These are phyloP conservation scores for Todiramphus saurophagus DNA, from an alignment of 2,113 vertebrate genomes.

Conservation along the genomic window DNA sequence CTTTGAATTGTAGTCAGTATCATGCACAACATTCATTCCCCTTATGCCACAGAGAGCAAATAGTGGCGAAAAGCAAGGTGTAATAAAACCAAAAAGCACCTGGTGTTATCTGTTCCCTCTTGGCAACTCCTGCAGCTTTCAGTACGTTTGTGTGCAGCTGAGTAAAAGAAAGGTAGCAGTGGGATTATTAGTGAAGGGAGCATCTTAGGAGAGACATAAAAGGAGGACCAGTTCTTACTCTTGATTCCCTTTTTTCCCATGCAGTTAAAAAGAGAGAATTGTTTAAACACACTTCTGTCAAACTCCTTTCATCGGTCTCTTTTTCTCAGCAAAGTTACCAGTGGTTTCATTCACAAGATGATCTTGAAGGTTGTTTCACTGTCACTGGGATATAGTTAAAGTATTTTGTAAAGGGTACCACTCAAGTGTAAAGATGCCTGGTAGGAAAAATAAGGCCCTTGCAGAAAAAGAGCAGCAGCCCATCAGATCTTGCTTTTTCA, in stretches of 20 bases:
- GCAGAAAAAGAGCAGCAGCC: constrained; percentile 70
- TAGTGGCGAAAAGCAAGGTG: constrained; percentile 63
- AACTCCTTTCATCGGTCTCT: constrained; percentile 66
- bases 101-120: constrained; percentile 63
- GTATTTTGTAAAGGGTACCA: constrained; percentile 70
- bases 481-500: constrained; percentile 74
- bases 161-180: constrained; percentile 61
- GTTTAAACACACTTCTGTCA: constrained; percentile 64
- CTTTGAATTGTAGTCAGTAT: neutral
- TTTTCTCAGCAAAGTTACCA: constrained; percentile 67
- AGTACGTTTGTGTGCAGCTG: constrained; percentile 65
- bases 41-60: constrained; percentile 65
- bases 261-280: constrained; percentile 68
- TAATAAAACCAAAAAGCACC: constrained; percentile 51
- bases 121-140: constrained; percentile 55
- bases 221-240: constrained; percentile 35
- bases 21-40: constrained; percentile 38
- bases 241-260: constrained; percentile 46
- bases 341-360: constrained; percentile 74
- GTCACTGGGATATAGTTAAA: constrained; percentile 63
- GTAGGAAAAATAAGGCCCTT: constrained; percentile 74
- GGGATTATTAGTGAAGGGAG: constrained; percentile 67
- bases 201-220: constrained; percentile 66
- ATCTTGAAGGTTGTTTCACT: constrained; percentile 74
- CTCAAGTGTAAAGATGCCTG: constrained; percentile 74